A percentile compares a stretch with the other conserved stretches of the same genome.
These are phyloP conservation scores for Dasypogon diadema DNA, from an alignment of 2,888 invertebrate genomes.

Conservation along the genomic window DNA sequence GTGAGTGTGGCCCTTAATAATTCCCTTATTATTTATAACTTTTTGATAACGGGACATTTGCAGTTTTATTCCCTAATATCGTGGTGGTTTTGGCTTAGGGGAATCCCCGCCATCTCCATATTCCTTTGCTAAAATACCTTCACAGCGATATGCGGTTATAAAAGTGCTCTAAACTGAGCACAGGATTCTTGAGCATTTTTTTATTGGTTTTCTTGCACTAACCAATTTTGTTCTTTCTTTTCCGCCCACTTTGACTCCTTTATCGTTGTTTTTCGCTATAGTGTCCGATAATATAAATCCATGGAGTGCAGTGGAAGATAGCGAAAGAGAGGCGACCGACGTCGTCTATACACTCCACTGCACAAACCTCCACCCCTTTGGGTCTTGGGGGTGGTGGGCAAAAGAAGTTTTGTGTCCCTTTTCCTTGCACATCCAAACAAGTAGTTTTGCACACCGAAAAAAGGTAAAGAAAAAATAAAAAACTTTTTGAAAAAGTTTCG, in stretches of 20 bases:
- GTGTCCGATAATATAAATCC: conserved; percentile 48
- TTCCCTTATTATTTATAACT: conserved; percentile 11
- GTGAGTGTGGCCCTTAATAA: conserved; percentile 20
- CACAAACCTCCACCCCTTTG: conserved; percentile 43
- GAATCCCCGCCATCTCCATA: background rate
- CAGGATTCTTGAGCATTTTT: background rate
- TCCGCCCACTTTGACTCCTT: conserved; percentile 54
- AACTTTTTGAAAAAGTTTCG: conserved; percentile 68
- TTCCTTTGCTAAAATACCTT: conserved; percentile 12
- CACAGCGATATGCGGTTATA: conserved; percentile 12
- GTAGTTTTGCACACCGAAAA: conserved; percentile 60
- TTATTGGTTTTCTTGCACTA: conserved; percentile 39
- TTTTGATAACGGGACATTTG: background rate
- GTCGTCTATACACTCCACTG: conserved; percentile 44
- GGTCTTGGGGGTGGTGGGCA: conserved; percentile 56
- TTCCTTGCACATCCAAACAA: conserved; percentile 61
- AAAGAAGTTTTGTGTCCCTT: conserved; percentile 59
- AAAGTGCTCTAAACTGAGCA: conserved; percentile 6
- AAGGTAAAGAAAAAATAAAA: conserved; percentile 57
- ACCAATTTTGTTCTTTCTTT: conserved; percentile 55
- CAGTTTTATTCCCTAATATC: too few species aligned
- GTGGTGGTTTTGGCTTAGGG: background rate
- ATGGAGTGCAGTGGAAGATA: conserved; percentile 48
- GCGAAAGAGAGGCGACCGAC: conserved; percentile 49
- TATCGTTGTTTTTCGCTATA: conserved; percentile 45